Conservation (phyloP, 2,888 invertebrate genomes). For the Bimastos eiseni region DNA sequence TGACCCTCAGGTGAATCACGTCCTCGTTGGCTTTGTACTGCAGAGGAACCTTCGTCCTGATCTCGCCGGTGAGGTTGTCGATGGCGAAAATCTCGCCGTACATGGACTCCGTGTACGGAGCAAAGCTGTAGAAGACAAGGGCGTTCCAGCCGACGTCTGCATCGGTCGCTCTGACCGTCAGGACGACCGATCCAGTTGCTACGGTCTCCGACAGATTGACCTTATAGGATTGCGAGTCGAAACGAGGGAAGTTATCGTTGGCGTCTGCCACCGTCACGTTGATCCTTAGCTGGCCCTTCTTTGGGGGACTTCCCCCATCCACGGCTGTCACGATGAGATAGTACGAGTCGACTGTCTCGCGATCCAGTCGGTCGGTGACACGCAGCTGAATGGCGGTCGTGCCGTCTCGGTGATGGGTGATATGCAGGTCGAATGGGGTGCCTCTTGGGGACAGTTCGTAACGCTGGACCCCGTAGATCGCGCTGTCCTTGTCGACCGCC, state of each 20-base stretch:
- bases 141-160: conserved; percentile 43
- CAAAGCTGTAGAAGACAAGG: conserved; percentile 34
- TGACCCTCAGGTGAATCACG: conserved; percentile 32
- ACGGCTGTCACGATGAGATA: conserved; percentile 47
- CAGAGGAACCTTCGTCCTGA: conserved; percentile 16
- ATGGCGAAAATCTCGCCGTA: conserved; percentile 27
- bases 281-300: conserved; percentile 42
- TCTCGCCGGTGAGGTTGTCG: conserved; percentile 22
- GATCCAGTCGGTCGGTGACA: conserved; percentile 45
- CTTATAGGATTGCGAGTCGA: conserved; percentile 44
- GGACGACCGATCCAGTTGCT: conserved; percentile 43
- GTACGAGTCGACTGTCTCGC: conserved; percentile 47
- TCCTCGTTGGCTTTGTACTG: conserved; percentile 14
- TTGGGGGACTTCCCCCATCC: conserved; percentile 46
- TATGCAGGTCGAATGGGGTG: conserved; percentile 37
- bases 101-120: background rate
- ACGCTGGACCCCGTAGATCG: conserved; percentile 33
- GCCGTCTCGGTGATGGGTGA: conserved; percentile 29
- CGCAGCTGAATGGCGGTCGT: conserved; percentile 21
- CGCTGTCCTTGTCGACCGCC: conserved; percentile 42
- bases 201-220: conserved; percentile 45
- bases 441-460: conserved; percentile 31
- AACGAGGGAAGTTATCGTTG: conserved; percentile 47
- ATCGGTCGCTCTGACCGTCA: conserved; percentile 46
- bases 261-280: conserved; percentile 45